A percentile compares a stretch with the other conserved stretches of the same genome.
These are phyloP conservation scores for Catharus bicknelli DNA, from an alignment of 2,113 vertebrate genomes.

Conservation along the genomic window DNA sequence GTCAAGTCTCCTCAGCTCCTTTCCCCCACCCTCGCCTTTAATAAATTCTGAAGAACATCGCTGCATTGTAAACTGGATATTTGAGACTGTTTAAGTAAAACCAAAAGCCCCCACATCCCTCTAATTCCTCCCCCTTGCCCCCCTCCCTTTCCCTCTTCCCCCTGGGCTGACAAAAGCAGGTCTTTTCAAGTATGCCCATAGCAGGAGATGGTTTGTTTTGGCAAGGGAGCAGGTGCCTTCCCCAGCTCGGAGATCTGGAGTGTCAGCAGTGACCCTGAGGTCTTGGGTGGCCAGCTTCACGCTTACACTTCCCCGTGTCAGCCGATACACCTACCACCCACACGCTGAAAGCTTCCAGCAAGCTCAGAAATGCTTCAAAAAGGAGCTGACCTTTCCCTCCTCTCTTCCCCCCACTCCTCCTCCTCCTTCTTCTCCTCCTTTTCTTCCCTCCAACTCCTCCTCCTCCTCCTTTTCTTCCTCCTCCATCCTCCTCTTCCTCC, in stretches of 20 bases:
- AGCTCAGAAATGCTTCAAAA: conserved; percentile 71
- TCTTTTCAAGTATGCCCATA: conserved; percentile 69
- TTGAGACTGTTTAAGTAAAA: conserved; percentile 77
- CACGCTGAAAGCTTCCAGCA: conserved; percentile 69
- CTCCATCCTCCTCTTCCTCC: background rate
- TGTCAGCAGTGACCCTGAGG: conserved; percentile 77
- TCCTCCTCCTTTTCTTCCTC: background rate
- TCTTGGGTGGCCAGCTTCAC: conserved; percentile 82
- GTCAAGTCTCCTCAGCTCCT: background rate
- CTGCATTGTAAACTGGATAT: conserved; percentile 71
- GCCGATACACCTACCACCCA: conserved; percentile 79
- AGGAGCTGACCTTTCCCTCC: conserved; percentile 67
- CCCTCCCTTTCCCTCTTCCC: conserved; percentile 31
- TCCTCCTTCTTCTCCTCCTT: conserved; percentile 9
- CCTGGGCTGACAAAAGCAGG: conserved; percentile 64
- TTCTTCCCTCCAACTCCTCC: background rate
- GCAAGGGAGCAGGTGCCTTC: conserved; percentile 81
- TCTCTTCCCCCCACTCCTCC: background rate
- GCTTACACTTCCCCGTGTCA: conserved; percentile 78
- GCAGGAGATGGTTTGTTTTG: conserved; percentile 80
- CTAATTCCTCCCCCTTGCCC: background rate
- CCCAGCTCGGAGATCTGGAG: conserved; percentile 67
- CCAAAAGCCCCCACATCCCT: conserved; percentile 45
- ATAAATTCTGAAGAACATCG: conserved; percentile 68
- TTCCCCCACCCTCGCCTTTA: background rate